phyloP scores from a whole-genome alignment of 2,888 invertebrate genomes.

The Biston stratarius region DNA sequence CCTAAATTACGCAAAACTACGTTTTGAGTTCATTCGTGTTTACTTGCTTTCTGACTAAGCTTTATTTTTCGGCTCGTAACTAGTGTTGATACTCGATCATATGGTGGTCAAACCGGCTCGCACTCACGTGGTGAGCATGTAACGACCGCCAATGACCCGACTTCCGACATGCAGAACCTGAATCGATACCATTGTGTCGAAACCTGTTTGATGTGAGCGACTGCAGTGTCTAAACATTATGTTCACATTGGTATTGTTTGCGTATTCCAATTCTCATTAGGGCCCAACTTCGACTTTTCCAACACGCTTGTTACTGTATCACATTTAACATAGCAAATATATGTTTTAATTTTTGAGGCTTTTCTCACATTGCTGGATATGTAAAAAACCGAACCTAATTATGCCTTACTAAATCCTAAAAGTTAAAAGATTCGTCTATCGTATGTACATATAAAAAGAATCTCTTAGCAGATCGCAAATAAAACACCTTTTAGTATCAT shows the following conservation, averaged over 20 bases:
- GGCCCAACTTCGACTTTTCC: background rate
- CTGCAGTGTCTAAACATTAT: constrained; percentile 36
- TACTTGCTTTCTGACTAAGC: constrained; percentile 59
- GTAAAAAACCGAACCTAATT: too few relatives aligned
- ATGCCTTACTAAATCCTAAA: too few relatives aligned
- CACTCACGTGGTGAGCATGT: constrained; percentile 45
- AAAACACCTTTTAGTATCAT: too few relatives aligned
- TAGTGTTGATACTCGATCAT: constrained; percentile 66
- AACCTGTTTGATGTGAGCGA: constrained; percentile 37
- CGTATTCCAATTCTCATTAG: background rate
- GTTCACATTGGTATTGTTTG: constrained; percentile 18
- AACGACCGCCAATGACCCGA: constrained; percentile 73
- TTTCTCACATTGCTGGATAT: too few relatives aligned
- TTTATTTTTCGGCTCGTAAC: constrained; percentile 55
- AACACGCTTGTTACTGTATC: too few relatives aligned
- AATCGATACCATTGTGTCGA: constrained; percentile 38
- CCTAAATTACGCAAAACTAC: constrained; percentile 63
- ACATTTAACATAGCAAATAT: too few relatives aligned
- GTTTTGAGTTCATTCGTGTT: constrained; percentile 52
- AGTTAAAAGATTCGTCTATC: too few relatives aligned
- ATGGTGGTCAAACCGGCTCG: constrained; percentile 75
- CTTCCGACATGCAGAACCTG: constrained; percentile 53
- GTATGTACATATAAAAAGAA: too few relatives aligned
- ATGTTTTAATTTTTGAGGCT: too few relatives aligned
- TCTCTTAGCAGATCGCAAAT: too few relatives aligned